phyloP scores from a whole-genome alignment of 2,797 vertebrate genomes.

The Chaenodraco wilsoni region DNA sequence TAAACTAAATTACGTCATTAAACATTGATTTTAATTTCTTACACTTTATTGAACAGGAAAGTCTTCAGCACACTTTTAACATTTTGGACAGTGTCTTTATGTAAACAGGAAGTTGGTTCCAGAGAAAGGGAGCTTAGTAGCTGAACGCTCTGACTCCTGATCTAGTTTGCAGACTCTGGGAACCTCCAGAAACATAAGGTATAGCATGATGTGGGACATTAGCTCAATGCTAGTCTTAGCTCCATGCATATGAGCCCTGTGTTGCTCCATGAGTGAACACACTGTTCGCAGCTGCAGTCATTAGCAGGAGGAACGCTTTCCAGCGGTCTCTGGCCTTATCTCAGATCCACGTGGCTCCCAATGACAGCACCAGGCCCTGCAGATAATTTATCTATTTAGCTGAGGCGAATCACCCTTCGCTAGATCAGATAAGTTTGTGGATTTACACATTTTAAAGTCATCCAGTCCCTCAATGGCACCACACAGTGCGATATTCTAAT shows the following conservation, averaged over 20 bases:
- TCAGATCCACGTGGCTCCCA: conserved; percentile 68
- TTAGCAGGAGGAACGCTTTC: conserved; percentile 66
- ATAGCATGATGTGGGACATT: conserved; percentile 7
- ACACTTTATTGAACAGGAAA: too few species aligned
- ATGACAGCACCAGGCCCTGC: conserved; percentile 69
- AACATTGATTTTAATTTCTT: too few species aligned
- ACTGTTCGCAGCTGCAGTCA: conserved; percentile 67
- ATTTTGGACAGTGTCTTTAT: too few species aligned
- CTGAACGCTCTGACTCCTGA: too few species aligned
- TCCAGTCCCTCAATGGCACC: conserved; percentile 80
- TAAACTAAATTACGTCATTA: too few species aligned
- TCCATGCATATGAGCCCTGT: conserved; percentile 31
- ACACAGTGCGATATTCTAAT: conserved; percentile 83
- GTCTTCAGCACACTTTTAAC: too few species aligned
- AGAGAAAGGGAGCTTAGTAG: too few species aligned
- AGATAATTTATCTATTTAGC: conserved; percentile 82
- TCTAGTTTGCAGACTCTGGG: too few species aligned
- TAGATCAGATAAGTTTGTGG: conserved; percentile 81
- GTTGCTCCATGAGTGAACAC: conserved; percentile 49
- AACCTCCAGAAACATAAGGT: conserved; percentile 13
- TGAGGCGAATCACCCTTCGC: conserved; percentile 70
- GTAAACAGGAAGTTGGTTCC: too few species aligned
- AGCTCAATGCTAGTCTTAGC: conserved; percentile 19
- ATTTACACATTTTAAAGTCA: conserved; percentile 84
- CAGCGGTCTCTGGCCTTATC: conserved; percentile 68